Evolutionary conservation across 2,888 invertebrate genomes (phyloP).

Genomic region (Tinea trinotella): DNA sequence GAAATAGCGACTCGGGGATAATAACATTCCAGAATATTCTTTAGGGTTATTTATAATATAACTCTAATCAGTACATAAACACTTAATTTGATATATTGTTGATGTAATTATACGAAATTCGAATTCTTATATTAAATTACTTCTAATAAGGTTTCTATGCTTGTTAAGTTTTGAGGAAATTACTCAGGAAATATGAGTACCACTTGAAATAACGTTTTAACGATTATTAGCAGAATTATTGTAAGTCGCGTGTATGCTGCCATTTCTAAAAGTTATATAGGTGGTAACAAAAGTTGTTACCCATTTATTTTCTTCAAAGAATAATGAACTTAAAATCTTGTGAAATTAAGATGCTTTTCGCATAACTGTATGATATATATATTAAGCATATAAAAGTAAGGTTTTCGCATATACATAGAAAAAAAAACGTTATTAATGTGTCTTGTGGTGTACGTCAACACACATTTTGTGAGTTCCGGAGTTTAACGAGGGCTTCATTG

Average conservation of each 20-base stretch:
- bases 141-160: background rate
- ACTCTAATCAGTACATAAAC: background rate
- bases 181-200: background rate
- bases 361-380: too few relatives aligned
- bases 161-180: background rate
- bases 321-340: too few relatives aligned
- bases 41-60: background rate
- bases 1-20: background rate
- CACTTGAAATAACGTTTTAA: constrained; percentile 5
- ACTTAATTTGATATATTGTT: too few relatives aligned
- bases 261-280: constrained; percentile 4
- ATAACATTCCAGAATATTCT: background rate
- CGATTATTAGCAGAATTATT: constrained; percentile 14
- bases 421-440: constrained; percentile 14
- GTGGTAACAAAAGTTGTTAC: background rate
- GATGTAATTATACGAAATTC: background rate
- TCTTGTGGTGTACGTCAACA: constrained; percentile 3
- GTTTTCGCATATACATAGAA: background rate
- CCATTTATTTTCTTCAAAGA: too few relatives aligned
- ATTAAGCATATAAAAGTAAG: too few relatives aligned
- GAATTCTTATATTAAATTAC: background rate
- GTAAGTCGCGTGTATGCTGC: constrained; percentile 6
- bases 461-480: constrained; percentile 16
- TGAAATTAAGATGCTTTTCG: too few relatives aligned
- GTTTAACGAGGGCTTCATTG: constrained; percentile 11